Evolutionary conservation across 2,797 vertebrate species (phyloP), one percentile per base, ranked within the genome.

Genomic region (Trematomus bernacchii): DNA sequence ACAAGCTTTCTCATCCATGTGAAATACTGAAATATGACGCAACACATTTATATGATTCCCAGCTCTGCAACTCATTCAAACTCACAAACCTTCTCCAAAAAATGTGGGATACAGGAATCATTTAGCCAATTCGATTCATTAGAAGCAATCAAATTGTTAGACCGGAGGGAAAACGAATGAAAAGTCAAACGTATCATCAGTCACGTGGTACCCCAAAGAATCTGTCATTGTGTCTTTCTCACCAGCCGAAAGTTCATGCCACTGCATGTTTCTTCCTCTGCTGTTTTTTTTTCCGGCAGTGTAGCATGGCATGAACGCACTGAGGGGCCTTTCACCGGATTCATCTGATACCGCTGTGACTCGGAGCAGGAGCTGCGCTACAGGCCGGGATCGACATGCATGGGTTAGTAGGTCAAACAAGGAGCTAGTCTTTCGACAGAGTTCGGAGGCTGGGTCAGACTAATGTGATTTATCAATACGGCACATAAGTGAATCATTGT

Each of bases 381-480:
- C 85, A 82, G 84, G 85, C 87, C 80, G 40, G 86, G 83, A 87
- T 88, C 66, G 87, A 92, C 91, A 89, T 87, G 87, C 87, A 88
- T 88, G 89, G 91, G 87, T 91, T 91, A 91, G 87, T 89, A 80
- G 90, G 91, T 93, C 92, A 92, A 85, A 93, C 91, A 92, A 91
- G 87, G 88, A 91, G 88, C 89, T 86, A 87, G 85, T 93, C 86
- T 92, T 92, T 91, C 86, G 76, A 79, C 73, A 48, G 77, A 86
- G 78, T 90, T 87, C 50, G 72, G 47, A 85, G 81, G 81, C 82
- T 55, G 79, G 86, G 85, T 88, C 88, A 87, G 88, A 88, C 86
- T 89, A 90, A 92, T 93, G 91, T 91, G 87, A 91, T 93, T 92
- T 91, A 89, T 91, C 90, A 92, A 91, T 88, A 91, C 75, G 27